Evolutionary conservation across 2,113 vertebrate species (phyloP).

Genomic region (Piaya cayana): DNA sequence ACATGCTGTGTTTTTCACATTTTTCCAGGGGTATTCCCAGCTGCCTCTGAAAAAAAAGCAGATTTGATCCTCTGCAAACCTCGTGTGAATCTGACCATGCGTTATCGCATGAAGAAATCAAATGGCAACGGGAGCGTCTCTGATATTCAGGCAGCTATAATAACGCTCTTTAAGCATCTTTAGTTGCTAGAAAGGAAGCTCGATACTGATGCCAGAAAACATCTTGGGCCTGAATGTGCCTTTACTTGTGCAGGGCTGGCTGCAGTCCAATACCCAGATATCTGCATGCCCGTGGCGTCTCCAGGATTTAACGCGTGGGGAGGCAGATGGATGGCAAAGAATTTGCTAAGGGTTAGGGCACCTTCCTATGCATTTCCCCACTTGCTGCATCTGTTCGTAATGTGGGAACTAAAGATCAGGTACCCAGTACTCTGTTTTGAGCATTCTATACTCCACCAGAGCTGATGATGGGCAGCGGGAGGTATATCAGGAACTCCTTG

Average conservation of each 20-base stretch:
- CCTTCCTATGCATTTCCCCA: neutral
- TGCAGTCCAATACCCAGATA: neutral
- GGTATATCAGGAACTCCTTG: neutral
- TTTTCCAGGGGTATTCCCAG: slow-evolving; percentile 68
- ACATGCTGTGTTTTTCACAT: slow-evolving; percentile 69
- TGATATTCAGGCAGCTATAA: slow-evolving; percentile 7
- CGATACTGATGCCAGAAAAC: slow-evolving; percentile 42
- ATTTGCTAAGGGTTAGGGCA: neutral
- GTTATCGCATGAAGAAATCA: neutral
- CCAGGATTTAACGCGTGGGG: neutral
- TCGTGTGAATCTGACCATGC: neutral
- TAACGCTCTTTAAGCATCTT: slow-evolving; percentile 11
- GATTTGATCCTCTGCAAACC: slow-evolving; percentile 40
- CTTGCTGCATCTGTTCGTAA: neutral
- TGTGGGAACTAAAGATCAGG: neutral
- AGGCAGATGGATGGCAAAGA: slow-evolving; percentile 23
- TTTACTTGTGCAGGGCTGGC: slow-evolving; percentile 51
- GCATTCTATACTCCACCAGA: neutral
- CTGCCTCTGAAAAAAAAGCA: slow-evolving; percentile 50
- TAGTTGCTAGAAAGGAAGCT: slow-evolving; percentile 16
- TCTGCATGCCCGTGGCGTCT: neutral
- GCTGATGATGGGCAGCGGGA: neutral
- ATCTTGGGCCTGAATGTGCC: slow-evolving; percentile 38
- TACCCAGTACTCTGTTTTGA: neutral
- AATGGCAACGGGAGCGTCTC: neutral